Evolutionary conservation across 2,888 invertebrate species (phyloP), one percentile per base, ranked within the genome.

Genomic region (Nymphalis polychloros): DNA sequence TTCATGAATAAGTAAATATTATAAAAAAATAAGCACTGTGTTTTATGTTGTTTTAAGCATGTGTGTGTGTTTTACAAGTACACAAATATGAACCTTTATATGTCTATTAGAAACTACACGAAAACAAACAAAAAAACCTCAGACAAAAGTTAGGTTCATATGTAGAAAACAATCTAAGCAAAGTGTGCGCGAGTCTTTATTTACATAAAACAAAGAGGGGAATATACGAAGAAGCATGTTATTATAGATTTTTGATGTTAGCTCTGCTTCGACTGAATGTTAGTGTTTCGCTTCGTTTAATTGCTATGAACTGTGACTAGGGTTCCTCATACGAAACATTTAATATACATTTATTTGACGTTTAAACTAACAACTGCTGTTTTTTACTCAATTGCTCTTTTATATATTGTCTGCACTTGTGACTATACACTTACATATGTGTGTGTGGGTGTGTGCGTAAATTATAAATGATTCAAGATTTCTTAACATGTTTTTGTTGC

Each of bases 121-220:
- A n/a, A 8, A 55, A 17, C 16, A 31, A 17, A 35, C 19, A 55
- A 17, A 2, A 31, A 55, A 31, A 31, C 23, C 23, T 27, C 23
- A 55, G 17, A 31, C 31, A 10, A 55, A 55, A n/a, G 49, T 49
- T 8, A 19, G n/a, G 27, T 46, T 65, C n/a, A 63, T 52, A 47
- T 31, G 8, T 31, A 27, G 17, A 55, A 52, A 55, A 55, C 55
- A 55, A 55, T 55, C 31, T n/a, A 55, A n/a, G 31, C 52, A 57
- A 60, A 68, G 63, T 69, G 72, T 72, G 60, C 53, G 53, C 64
- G 50, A 52, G 20, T 23, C 72, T 68, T 69, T 92, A 92, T 92
- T 88, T 87, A 86, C 87, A 81, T 85, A 81, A 86, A 86, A 89
- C 85, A 87, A 87, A 84, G 82, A 79, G 77, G 73, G 73, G 64